Base-by-base conservation (phyloP, 2,797 vertebrate species). In the Myripristis jacobus region DNA sequence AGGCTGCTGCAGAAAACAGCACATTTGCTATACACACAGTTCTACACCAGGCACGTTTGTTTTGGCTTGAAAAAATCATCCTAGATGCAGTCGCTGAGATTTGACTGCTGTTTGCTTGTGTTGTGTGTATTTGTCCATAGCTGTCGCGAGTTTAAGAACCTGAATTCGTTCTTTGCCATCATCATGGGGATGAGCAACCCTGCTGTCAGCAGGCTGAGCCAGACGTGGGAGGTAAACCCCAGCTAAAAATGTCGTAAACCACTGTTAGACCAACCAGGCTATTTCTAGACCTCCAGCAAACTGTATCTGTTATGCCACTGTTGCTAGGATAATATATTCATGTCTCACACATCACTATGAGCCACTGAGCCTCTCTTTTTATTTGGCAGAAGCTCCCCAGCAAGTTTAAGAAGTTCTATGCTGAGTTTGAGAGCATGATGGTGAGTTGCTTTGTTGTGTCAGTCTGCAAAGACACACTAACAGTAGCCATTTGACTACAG, bases 331-430 rank as follows among this genome's bases (percentile, higher is more conserved):
- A 66, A 54, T 46, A 1, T 0, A 38, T 18, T 24, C 46, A 16
- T 36, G 9, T 66, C 13, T 53, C n/a, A 41, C 11, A 19, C 10
- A 38, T 46, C 5, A 18, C 31, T 21, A 7, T 21, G 19, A 38
- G 31, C 19, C 13, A 36, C 41, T 75, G 24, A 43, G 12, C 48
- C 27, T 88, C 79, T 92, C 90, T 92, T n/a, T n/a, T n/a, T 87
- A 81, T 34, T 89, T 87, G 81, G 83, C 92, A 99, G 98, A 99
- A 99, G 94, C 97, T 99, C 76, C 98, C 98, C 66, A 97, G 96
- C 92, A 99, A 99, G 93, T 99, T 99, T 89, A 99, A 98, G 94
- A 99, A 99, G 94, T 98, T 99, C 92, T 99, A 98, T 52, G 95
- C 96, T 0, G 98, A 99, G 90, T 99, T 99, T 95, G 98, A 99